A percentile compares a stretch with the other conserved stretches of the same genome.
Conservation (phyloP, 1,140 invertebrate genomes). For the Drosophila triauraria region DNA sequence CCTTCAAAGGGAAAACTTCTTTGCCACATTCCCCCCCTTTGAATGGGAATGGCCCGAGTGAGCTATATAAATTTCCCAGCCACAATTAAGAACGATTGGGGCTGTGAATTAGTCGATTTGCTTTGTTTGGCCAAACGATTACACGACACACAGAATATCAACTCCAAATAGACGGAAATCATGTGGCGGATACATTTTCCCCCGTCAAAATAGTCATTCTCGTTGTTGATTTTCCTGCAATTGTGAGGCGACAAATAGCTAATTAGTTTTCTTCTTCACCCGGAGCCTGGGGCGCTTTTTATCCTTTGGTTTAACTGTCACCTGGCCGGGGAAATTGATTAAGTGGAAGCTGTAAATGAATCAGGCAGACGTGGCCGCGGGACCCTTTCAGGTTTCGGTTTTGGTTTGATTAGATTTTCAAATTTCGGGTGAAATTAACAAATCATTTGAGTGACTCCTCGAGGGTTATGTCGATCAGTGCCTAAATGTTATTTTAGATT, state of each 20-base stretch:
- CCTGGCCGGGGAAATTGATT: constrained; percentile 47
- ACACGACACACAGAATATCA: constrained; percentile 11
- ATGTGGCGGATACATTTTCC: constrained; percentile 25
- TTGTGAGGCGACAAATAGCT: constrained; percentile 58
- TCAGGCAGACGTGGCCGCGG: neutral
- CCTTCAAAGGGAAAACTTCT: constrained; percentile 12
- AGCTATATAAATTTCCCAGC: constrained; percentile 26
- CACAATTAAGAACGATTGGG: constrained; percentile 36
- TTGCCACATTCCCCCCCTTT: constrained; percentile 20
- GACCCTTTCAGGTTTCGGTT: constrained; percentile 1
- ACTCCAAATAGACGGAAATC: constrained; percentile 9
- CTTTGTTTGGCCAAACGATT: constrained; percentile 44
- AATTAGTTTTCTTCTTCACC: constrained; percentile 54
- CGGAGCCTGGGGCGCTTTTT: neutral
- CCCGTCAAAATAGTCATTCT: constrained; percentile 16
- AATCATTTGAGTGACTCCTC: constrained; percentile 28
- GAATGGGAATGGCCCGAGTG: neutral
- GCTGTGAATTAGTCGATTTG: constrained; percentile 41
- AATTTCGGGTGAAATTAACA: constrained; percentile 27
- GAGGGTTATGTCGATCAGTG: neutral
- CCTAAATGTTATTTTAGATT: constrained; percentile 6
- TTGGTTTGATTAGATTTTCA: constrained; percentile 37
- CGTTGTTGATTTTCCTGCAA: constrained; percentile 39
- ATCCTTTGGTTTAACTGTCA: constrained; percentile 31
- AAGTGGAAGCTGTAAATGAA: constrained; percentile 21